Base-by-base conservation (phyloP, 2,113 vertebrate genomes). In the Cyanoramphus novaezelandiae region DNA sequence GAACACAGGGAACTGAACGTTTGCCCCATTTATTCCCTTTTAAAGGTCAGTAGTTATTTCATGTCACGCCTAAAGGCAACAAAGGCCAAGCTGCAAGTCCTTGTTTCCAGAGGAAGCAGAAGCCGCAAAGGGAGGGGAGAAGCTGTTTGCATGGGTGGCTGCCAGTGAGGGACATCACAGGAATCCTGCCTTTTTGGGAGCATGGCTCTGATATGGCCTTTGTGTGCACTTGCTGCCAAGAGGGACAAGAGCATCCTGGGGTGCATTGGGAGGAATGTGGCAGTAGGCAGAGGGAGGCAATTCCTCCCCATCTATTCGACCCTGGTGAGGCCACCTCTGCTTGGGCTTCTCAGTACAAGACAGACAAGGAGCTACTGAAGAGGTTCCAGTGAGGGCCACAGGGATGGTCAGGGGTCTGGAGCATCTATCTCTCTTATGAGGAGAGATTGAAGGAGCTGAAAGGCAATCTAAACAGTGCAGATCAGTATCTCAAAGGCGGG, bases 11-110 rank as follows among this genome's bases (percentile, higher is more conserved):
- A 35, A 35, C 20, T 53, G 52, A 47, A 77, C 35, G 11, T 57
- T 69, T 95, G 63, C 29, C 70, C n/a, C 37, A 5, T 49, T 39
- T 64, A 52, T 88, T 88, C n/a, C 37, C 46, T 90, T 79, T 39
- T 19, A 89, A 93, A 91, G 85, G 76, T 93, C 92, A 76, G 39
- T 31, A 90, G 82, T 64, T 33, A 25, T 17, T 74, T 79, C 14
- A 53, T 63, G 46, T 74, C 78, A 83, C 49, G 29, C 7, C 67
- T 49, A 33, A 85, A 64, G 80, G 50, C 53, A 81, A 35, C 41
- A 52, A 65, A 68, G 44, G 17, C 47, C 63, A 41, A 15, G 33
- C 28, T 50, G 44, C 78, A 43, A 59, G 44, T 28, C 39, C 74
- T 41, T 33, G 35, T 21, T 82, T 65, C 59, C 74, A 82, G 44